Conservation (phyloP, 2,797 vertebrate species). For the Cossypha caffra region DNA sequence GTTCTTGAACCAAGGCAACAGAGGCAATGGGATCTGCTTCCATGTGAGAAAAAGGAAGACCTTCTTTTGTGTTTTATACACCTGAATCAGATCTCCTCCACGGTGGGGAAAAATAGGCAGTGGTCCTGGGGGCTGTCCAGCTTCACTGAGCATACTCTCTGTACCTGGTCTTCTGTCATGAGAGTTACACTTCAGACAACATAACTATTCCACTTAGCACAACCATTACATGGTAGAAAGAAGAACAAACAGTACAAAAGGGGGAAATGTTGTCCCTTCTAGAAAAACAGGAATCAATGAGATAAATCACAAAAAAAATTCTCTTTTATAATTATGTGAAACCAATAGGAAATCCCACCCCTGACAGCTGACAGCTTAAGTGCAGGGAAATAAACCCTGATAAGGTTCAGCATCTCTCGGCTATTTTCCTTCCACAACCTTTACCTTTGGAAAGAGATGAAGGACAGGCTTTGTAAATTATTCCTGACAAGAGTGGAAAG, state of each 20-base stretch:
- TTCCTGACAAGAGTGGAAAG: conserved; percentile 36
- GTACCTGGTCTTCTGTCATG: background rate
- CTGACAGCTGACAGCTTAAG: background rate
- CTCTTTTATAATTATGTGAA: background rate
- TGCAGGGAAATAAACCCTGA: background rate
- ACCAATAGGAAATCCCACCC: background rate
- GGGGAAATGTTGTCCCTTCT: background rate
- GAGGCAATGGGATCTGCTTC: background rate
- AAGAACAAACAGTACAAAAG: background rate
- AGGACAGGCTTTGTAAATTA: conserved; percentile 42
- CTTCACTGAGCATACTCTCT: background rate
- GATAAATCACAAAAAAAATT: background rate
- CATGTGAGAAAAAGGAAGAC: background rate
- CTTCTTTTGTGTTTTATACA: background rate
- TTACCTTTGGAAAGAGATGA: conserved; percentile 19
- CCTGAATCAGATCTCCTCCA: background rate
- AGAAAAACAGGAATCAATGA: background rate
- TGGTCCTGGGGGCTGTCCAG: background rate
- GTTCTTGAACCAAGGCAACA: background rate
- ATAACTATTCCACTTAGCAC: background rate
- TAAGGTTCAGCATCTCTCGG: background rate
- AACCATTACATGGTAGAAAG: background rate
- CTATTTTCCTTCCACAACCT: conserved; percentile 17
- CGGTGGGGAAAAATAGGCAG: background rate
- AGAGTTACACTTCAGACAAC: background rate